Evolutionary conservation across 2,888 invertebrate species (phyloP).

Genomic region (Acrobasis suavella): DNA sequence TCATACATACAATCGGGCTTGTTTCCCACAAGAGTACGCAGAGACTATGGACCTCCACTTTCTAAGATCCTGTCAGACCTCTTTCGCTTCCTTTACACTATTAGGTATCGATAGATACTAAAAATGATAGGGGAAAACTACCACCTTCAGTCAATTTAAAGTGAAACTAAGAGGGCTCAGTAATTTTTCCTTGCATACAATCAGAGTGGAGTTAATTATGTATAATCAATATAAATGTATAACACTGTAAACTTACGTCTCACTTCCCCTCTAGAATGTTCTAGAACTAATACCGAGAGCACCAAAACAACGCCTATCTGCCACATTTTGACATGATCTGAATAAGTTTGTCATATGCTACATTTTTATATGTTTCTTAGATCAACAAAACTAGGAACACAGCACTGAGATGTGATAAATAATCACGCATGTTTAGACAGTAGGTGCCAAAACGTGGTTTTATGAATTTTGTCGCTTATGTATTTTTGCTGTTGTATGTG

Average conservation of each 20-base stretch:
- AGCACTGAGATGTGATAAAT: slow-evolving; percentile 43
- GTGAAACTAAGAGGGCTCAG: too few relatives aligned
- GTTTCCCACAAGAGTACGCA: too few relatives aligned
- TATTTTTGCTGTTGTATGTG: neutral
- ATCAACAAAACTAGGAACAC: slow-evolving; percentile 35
- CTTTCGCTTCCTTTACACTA: too few relatives aligned
- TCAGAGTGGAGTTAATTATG: too few relatives aligned
- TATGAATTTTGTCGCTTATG: slow-evolving; percentile 4
- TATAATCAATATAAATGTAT: too few relatives aligned
- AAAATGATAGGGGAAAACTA: too few relatives aligned
- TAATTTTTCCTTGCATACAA: too few relatives aligned
- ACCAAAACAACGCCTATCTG: slow-evolving; percentile 47
- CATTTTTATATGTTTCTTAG: slow-evolving; percentile 54
- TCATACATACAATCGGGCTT: too few relatives aligned
- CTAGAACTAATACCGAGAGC: slow-evolving; percentile 35
- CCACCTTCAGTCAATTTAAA: too few relatives aligned
- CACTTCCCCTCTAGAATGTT: slow-evolving; percentile 39
- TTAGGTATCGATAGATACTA: too few relatives aligned
- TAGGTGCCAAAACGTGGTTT: slow-evolving; percentile 41
- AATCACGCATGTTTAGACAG: slow-evolving; percentile 36
- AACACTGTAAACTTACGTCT: slow-evolving; percentile 46
- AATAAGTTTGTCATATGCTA: slow-evolving; percentile 36
- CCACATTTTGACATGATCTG: slow-evolving; percentile 58
- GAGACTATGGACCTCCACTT: too few relatives aligned
- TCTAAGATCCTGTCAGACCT: too few relatives aligned